phyloP scores from a whole-genome alignment of 2,888 invertebrate species.

The Dryocosmus kuriphilus region DNA sequence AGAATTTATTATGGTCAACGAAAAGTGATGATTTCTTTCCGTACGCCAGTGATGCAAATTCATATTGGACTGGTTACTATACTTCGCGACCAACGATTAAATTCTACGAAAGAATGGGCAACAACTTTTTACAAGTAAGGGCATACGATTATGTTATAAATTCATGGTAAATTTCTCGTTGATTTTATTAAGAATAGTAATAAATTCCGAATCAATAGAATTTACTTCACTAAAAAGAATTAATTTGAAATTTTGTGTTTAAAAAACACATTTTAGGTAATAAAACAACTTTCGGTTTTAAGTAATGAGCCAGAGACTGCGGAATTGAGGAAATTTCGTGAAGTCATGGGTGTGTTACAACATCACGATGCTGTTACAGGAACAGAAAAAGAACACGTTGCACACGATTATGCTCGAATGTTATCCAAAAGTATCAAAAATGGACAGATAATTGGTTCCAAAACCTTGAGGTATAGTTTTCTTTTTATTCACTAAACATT shows the following conservation, averaged over 20 bases:
- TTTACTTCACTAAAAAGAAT: too few species aligned
- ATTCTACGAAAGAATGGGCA: too few species aligned
- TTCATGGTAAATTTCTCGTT: too few species aligned
- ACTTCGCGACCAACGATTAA: conserved; percentile 90
- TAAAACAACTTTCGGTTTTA: conserved; percentile 18
- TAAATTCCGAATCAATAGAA: too few species aligned
- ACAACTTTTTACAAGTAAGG: too few species aligned
- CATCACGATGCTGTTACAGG: conserved; percentile 95
- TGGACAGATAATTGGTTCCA: conserved; percentile 79
- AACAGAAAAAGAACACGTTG: conserved; percentile 90
- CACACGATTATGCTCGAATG: conserved; percentile 89
- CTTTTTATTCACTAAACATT: too few species aligned
- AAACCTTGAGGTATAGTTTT: conserved; percentile 80
- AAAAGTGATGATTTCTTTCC: conserved; percentile 96
- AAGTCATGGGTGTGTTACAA: conserved; percentile 89
- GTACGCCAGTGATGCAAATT: conserved; percentile 90
- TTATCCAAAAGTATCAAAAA: conserved; percentile 84
- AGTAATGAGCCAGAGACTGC: background rate
- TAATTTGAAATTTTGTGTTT: too few species aligned
- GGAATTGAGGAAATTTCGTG: conserved; percentile 81
- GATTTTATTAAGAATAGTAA: too few species aligned
- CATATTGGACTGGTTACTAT: conserved; percentile 97
- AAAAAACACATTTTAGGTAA: background rate
- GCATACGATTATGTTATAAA: too few species aligned
- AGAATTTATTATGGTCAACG: conserved; percentile 83